Conservation (phyloP, 2,797 vertebrate genomes). For the Malacoraja senta region DNA sequence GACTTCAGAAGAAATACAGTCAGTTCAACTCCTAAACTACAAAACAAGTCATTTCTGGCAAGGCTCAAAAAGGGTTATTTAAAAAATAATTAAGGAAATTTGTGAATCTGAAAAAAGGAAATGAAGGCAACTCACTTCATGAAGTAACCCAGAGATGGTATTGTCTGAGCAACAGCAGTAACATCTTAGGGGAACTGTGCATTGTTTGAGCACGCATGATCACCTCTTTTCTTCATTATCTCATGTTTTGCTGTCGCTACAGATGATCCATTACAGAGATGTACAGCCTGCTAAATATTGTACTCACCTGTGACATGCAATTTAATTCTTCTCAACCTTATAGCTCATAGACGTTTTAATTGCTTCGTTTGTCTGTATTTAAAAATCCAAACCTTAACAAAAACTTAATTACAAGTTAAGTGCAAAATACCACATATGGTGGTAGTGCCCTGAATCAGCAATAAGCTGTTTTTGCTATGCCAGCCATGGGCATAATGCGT, state of each 20-base stretch:
- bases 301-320: constrained; percentile 24
- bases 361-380: constrained; percentile 18
- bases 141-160: background rate
- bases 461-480: background rate
- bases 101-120: no score
- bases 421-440: constrained; percentile 14
- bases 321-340: constrained; percentile 33
- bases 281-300: constrained; percentile 2
- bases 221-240: background rate
- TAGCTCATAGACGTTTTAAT: constrained; percentile 25
- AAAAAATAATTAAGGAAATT: no score
- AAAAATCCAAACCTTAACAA: constrained; percentile 34
- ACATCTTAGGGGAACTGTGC: background rate
- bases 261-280: background rate
- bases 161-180: background rate
- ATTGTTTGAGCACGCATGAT: background rate
- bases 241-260: background rate
- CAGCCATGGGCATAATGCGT: background rate
- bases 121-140: background rate
- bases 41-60: background rate
- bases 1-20: background rate
- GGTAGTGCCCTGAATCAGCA: constrained; percentile 11
- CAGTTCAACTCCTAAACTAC: background rate
- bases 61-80: background rate
- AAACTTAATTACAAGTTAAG: constrained; percentile 24